Percentiles rank a stretch among this genome's conserved stretches.
phyloP scores from a whole-genome alignment of 2,797 vertebrate species.

The Falco peregrinus region DNA sequence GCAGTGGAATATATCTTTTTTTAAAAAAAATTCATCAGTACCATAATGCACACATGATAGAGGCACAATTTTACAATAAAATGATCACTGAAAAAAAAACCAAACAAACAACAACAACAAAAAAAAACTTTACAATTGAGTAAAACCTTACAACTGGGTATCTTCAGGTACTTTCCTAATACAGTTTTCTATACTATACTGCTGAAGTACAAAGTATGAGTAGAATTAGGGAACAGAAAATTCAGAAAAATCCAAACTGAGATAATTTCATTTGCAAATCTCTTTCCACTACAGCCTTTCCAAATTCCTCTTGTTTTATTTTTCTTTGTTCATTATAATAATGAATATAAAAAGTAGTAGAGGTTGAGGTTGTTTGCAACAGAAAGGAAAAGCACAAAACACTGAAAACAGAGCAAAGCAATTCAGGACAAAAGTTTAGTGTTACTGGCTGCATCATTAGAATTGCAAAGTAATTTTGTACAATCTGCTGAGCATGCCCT shows the following conservation, averaged over 20 bases:
- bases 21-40: not conserved
- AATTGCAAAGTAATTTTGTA: not conserved
- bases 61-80: not conserved
- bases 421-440: not conserved
- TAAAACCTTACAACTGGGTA: fast-evolving
- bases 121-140: not conserved
- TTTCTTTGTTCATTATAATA: not conserved
- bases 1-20: not conserved
- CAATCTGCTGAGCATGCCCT: not conserved
- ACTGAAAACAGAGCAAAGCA: not conserved
- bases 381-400: not conserved
- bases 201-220: not conserved
- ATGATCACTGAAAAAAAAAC: too few relatives aligned
- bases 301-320: not conserved
- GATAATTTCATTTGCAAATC: not conserved
- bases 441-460: not conserved
- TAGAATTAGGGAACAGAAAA: not conserved
- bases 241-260: not conserved
- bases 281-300: not conserved
- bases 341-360: not conserved
- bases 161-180: not conserved
- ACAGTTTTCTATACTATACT: not conserved
- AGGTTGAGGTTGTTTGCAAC: not conserved
- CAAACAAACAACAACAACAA: too few relatives aligned
- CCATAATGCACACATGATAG: not conserved